phyloP scores from a whole-genome alignment of 2,888 invertebrate genomes.

The Dicranocentrus wangi region DNA sequence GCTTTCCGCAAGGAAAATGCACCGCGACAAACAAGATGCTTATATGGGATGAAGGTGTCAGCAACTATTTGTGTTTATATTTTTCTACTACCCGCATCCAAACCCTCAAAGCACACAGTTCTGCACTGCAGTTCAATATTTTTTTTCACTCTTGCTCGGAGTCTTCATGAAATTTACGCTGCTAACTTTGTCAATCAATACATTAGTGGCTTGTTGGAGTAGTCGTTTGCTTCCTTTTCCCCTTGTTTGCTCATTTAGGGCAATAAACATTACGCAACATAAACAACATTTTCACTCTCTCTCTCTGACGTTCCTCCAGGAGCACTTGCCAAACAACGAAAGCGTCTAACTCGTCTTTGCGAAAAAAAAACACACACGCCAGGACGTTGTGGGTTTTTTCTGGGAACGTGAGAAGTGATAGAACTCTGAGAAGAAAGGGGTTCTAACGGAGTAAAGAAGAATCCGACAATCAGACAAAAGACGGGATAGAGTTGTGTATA shows the following conservation, averaged over 20 bases:
- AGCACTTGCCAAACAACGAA: slow-evolving; percentile 4
- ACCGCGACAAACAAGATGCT: not conserved
- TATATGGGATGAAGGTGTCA: not conserved
- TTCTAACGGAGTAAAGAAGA: not conserved
- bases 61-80: not conserved
- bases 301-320: not conserved
- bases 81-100: not conserved
- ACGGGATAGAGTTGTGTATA: not conserved
- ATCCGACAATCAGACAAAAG: slow-evolving; percentile 1
- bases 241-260: slow-evolving; percentile 58
- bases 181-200: slow-evolving; percentile 53
- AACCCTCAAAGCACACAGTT: not conserved
- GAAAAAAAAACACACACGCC: slow-evolving; percentile 15
- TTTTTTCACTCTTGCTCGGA: not conserved
- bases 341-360: slow-evolving; percentile 6
- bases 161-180: slow-evolving; percentile 20
- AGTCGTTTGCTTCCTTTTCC: slow-evolving; percentile 3
- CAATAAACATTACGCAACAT: slow-evolving; percentile 62
- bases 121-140: not conserved
- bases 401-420: slow-evolving; percentile 47
- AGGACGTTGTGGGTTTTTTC: too few relatives aligned
- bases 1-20: not conserved
- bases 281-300: slow-evolving; percentile 35
- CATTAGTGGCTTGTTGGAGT: slow-evolving; percentile 28
- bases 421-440: slow-evolving; percentile 3